A percentile compares a stretch with the other conserved stretches of the same genome.
Evolutionary conservation across 92 coral and sea anemone species (phyloP).

Genomic region (Porites divaricata): DNA sequence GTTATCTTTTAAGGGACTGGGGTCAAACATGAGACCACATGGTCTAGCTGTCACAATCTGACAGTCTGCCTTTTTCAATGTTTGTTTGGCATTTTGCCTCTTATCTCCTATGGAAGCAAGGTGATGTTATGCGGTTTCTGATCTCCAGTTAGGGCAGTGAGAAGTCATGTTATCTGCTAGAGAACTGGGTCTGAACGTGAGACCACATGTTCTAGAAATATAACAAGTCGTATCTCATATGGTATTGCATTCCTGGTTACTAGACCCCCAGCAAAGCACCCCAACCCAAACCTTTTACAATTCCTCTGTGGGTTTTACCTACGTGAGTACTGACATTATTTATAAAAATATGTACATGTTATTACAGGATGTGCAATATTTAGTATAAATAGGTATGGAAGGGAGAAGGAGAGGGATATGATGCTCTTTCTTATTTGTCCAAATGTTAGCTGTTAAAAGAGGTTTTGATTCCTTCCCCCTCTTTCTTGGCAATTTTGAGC

Average conservation of each 20-base stretch:
- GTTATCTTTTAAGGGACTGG: too few relatives aligned
- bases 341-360: background rate
- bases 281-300: conserved; percentile 20
- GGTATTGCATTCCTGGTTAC: background rate
- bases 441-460: too few relatives aligned
- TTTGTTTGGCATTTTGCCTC: conserved; percentile 33
- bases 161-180: too few relatives aligned
- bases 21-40: conserved; percentile 14
- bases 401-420: background rate
- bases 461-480: background rate
- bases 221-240: too few relatives aligned
- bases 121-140: conserved; percentile 16
- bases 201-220: too few relatives aligned
- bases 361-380: background rate
- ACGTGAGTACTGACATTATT: too few relatives aligned
- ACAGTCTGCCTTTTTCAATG: conserved; percentile 36
- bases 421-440: too few relatives aligned
- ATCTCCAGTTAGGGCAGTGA: conserved; percentile 24
- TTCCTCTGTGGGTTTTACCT: background rate
- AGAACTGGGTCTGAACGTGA: too few relatives aligned
- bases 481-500: background rate
- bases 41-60: conserved; percentile 22
- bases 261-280: conserved; percentile 24
- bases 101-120: conserved; percentile 28
- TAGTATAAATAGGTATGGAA: background rate